Evolutionary conservation across 2,797 vertebrate genomes (phyloP).

Genomic region (Lateolabrax maculatus): DNA sequence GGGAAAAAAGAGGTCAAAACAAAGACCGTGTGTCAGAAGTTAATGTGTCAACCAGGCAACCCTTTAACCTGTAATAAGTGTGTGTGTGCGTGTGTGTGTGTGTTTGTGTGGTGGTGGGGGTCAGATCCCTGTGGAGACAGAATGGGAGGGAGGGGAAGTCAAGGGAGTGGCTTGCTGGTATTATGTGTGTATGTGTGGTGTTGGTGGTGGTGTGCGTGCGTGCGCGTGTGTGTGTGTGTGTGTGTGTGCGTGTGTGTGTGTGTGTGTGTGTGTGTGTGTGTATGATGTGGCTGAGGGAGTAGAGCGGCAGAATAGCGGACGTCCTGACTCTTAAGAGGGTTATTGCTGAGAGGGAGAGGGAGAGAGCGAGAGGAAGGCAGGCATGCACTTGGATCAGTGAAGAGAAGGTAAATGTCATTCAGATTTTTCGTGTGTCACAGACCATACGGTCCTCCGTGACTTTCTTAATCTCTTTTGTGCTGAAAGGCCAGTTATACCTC

Average conservation of each 20-base stretch:
- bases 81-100: conserved; percentile 33
- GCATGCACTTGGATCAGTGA: conserved; percentile 43
- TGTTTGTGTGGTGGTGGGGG: conserved; percentile 38
- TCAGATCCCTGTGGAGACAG: conserved; percentile 70
- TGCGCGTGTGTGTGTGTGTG: conserved; percentile 44
- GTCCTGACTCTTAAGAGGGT: conserved; percentile 72
- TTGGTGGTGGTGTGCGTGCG: conserved; percentile 38
- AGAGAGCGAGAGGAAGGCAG: conserved; percentile 27
- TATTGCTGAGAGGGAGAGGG: conserved; percentile 46
- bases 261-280: conserved; percentile 64
- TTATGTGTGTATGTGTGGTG: conserved; percentile 58
- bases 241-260: conserved; percentile 22
- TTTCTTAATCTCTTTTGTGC: conserved; percentile 16
- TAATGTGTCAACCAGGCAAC: conserved; percentile 78
- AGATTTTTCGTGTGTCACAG: conserved; percentile 48
- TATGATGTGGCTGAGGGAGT: conserved; percentile 78
- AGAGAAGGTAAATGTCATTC: conserved; percentile 75
- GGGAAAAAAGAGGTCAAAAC: conserved; percentile 52
- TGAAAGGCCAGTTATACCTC: conserved; percentile 18
- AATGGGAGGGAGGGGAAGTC: conserved; percentile 78
- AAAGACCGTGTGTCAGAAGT: conserved; percentile 66
- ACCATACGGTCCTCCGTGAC: conserved; percentile 42
- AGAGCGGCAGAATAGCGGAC: conserved; percentile 68
- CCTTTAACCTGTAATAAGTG: conserved; percentile 60
- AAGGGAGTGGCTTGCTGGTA: conserved; percentile 79